Conservation (phyloP, 2,797 vertebrate species). For the Gadopsis marmoratus region DNA sequence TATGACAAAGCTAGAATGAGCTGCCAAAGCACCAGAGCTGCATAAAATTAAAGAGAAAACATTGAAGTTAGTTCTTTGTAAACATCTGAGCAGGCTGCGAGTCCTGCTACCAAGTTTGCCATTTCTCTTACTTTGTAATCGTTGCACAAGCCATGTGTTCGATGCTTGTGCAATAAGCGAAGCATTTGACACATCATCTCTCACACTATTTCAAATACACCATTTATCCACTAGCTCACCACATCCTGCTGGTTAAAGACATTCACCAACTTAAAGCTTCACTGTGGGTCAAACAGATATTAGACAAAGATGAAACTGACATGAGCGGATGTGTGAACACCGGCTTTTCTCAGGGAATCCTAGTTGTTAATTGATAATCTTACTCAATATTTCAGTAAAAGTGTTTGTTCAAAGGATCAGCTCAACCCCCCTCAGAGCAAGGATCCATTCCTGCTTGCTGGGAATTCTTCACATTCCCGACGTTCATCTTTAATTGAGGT, state of each 20-base stretch:
- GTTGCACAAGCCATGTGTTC: constrained; percentile 2
- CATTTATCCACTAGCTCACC: not conserved
- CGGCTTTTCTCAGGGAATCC: not conserved
- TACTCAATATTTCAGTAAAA: not conserved
- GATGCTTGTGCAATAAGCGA: constrained; percentile 8
- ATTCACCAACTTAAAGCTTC: not conserved
- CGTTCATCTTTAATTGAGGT: constrained; percentile 75
- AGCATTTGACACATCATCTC: not conserved
- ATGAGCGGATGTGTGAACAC: not conserved
- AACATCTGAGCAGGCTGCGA: not conserved
- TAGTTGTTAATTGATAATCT: constrained; percentile 15
- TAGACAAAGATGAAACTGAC: not conserved
- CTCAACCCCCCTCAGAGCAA: constrained; percentile 37
- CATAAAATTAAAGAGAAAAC: not conserved
- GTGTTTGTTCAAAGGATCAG: constrained; percentile 24
- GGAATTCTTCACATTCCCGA: constrained; percentile 77
- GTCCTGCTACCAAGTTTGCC: not conserved
- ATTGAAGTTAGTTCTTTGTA: not conserved
- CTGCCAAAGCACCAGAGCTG: not conserved
- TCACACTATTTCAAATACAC: not conserved
- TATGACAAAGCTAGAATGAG: not conserved
- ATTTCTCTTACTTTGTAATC: not conserved
- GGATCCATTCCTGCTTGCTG: constrained; percentile 48
- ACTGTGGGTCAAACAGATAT: not conserved
- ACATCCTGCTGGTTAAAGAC: not conserved